Base-by-base conservation (phyloP, 2,888 invertebrate genomes). In the Stegana nigrithorax region DNA sequence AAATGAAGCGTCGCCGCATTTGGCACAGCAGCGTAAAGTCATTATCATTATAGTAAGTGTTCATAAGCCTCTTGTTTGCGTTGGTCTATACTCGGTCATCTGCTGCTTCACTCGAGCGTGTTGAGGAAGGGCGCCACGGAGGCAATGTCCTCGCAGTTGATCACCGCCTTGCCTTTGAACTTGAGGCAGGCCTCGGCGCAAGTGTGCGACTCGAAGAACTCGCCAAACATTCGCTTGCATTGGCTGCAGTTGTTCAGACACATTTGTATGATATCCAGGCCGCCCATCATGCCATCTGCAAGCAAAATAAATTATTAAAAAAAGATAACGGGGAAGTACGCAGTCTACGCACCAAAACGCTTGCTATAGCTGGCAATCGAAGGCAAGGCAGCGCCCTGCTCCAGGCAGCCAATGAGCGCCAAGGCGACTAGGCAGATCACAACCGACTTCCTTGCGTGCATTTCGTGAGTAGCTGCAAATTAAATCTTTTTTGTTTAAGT, bases 211-310 rank as follows among this genome's bases (percentile, higher is more conserved):
- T 95, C 92, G 86, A 95, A 95, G 87, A 93, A 94, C 0, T 90
- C 89, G 0, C 94, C 95, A 70, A 93, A 91, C 91, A 94, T 94
- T 84, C 93, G 93, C 86, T 93, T 94, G 86, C 95, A 95, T 80
- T 94, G 94, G 0, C 93, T 94, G 82, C 95, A 95, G 86, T 95
- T 95, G 73, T 93, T 90, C 64, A 94, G 90, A 85, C 94, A 94
- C 58, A 92, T 88, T 69, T 92, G 92, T 74, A 90, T 84, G 42
- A 78, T 82, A 68, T 89, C 89, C 81, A 88, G 88, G 68, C 88
- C 87, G 62, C 75, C 71, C 72, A 82, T 74, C 72, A 82, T 74
- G 25, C 77, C 63, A 73, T 80, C 78, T 78, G 29, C 10, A 47
- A 60, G 53, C 56, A 27, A 17, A 55, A 42, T 57, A 6, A 61